These are phyloP conservation scores for Lutraria lutraria DNA, from an alignment of 2,888 invertebrate genomes.

Conservation along the genomic window DNA sequence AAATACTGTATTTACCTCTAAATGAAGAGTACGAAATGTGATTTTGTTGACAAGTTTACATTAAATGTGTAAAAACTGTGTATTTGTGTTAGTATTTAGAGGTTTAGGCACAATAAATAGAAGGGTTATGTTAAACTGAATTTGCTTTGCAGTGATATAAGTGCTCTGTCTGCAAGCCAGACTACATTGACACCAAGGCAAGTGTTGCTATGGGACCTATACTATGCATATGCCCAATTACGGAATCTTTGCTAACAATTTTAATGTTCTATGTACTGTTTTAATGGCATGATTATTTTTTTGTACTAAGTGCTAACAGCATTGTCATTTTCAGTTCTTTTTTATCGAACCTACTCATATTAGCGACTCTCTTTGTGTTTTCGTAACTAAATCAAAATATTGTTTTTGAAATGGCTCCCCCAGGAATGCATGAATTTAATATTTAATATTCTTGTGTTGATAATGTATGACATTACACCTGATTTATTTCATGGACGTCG, in stretches of 20 bases:
- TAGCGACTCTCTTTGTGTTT: not conserved
- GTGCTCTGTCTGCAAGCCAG: slow-evolving; percentile 54
- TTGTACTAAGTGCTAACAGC: not conserved
- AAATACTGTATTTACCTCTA: not conserved
- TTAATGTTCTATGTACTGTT: not conserved
- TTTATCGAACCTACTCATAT: slow-evolving; percentile 2
- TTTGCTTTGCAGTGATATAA: slow-evolving; percentile 56
- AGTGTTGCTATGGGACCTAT: slow-evolving; percentile 45
- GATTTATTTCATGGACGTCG: too few species aligned
- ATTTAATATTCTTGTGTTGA: not conserved
- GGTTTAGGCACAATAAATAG: not conserved
- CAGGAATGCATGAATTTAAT: not conserved
- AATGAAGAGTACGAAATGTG: not conserved
- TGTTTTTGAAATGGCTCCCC: not conserved
- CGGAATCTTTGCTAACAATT: slow-evolving; percentile 21
- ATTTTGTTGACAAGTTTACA: not conserved
- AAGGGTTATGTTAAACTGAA: not conserved
- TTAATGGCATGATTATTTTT: slow-evolving; percentile 29
- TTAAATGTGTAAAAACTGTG: not conserved
- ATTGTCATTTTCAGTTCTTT: slow-evolving; percentile 3
- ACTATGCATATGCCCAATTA: slow-evolving; percentile 46
- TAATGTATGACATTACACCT: too few species aligned
- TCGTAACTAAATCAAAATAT: not conserved
- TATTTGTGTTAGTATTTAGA: not conserved
- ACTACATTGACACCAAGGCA: slow-evolving; percentile 54